Evolutionary conservation across 2,888 invertebrate genomes (phyloP).

Genomic region (Furcula furcula): DNA sequence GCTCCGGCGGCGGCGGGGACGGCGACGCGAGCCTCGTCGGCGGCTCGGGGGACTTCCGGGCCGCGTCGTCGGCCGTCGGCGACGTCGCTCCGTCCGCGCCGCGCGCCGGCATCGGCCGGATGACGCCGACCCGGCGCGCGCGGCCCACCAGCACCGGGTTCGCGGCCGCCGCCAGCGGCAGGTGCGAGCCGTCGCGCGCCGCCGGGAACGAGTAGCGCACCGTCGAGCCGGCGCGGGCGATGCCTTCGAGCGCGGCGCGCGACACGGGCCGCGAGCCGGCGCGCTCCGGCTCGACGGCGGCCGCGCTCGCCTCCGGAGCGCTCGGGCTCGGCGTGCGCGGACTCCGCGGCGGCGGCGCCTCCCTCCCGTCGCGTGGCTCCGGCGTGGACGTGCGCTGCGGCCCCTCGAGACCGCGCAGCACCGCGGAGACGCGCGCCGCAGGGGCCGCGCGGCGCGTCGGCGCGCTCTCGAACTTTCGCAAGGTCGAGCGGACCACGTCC

Average conservation of each 20-base stretch:
- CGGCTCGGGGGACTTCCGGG: constrained; percentile 32
- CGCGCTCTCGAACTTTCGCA: constrained; percentile 90
- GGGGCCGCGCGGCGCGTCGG: constrained; percentile 80
- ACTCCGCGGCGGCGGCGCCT: constrained; percentile 59
- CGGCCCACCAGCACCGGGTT: constrained; percentile 62
- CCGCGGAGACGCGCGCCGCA: constrained; percentile 71
- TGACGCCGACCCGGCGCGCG: constrained; percentile 65
- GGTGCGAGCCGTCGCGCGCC: constrained; percentile 51
- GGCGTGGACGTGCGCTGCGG: constrained; percentile 56
- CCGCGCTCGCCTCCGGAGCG: constrained; percentile 60
- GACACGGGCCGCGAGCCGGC: constrained; percentile 70
- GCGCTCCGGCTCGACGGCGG: constrained; percentile 41
- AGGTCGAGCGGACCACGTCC: constrained; percentile 93
- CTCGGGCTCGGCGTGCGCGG: constrained; percentile 82
- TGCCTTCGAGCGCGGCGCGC: constrained; percentile 83
- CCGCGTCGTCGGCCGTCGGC: constrained; percentile 30
- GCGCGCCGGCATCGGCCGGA: constrained; percentile 75
- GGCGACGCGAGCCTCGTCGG: constrained; percentile 31
- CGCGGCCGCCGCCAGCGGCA: constrained; percentile 63
- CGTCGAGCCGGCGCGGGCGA: constrained; percentile 85
- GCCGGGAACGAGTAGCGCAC: constrained; percentile 83
- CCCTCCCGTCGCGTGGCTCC: constrained; percentile 43
- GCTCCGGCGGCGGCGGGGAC: constrained; percentile 43
- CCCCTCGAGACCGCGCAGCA: constrained; percentile 57
- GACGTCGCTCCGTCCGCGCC: constrained; percentile 20